Base-by-base conservation (phyloP, 2,888 invertebrate species). In the Microctonus aethiopoides region DNA sequence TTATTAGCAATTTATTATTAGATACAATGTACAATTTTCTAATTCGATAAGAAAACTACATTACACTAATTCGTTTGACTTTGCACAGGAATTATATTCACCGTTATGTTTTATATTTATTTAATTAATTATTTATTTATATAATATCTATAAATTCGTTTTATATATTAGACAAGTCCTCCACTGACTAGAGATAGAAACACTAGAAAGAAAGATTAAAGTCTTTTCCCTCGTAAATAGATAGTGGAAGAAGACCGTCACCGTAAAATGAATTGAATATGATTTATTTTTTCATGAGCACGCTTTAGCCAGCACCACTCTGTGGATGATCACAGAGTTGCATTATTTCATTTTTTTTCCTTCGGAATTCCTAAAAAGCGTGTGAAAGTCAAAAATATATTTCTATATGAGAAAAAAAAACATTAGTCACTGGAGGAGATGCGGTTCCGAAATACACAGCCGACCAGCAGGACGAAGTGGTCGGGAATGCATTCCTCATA, bases 11-110 rank as follows among this genome's bases (percentile, higher is more conserved):
- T 76, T 79, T 79, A 84, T 84, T 84, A 85, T 86, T 85, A 84
- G 83, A 82, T 83, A 82, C 82, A 86, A 86, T 85, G 84, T 86
- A 86, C 85, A 86, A 83, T 85, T 82, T 79, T 79, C 81, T 84
- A 84, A 79, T 80, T 79, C 61, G 73, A 74, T 79, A 78, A 77
- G 78, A 84, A 81, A 84, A 84, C 83, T 85, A 85, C 79, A 83
- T 84, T 84, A 84, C 80, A 84, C 86, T 86, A 84, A 81, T 80
- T 84, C 78, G 79, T 81, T 83, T 81, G 79, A 84, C 84, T 86
- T 86, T 84, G 84, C 84, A 85, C 77, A 80, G 78, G 77, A 81
- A 84, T 83, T 81, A 80, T 79, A 80, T 82, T 84, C 80, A 77
- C 78, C 78, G 81, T 65, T 24, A 39, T 34, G 36, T 65, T n/a